Percentiles rank a stretch among this genome's conserved stretches.
Evolutionary conservation across 2,797 vertebrate species (phyloP).

Genomic region (Acestrorhynchus altus): DNA sequence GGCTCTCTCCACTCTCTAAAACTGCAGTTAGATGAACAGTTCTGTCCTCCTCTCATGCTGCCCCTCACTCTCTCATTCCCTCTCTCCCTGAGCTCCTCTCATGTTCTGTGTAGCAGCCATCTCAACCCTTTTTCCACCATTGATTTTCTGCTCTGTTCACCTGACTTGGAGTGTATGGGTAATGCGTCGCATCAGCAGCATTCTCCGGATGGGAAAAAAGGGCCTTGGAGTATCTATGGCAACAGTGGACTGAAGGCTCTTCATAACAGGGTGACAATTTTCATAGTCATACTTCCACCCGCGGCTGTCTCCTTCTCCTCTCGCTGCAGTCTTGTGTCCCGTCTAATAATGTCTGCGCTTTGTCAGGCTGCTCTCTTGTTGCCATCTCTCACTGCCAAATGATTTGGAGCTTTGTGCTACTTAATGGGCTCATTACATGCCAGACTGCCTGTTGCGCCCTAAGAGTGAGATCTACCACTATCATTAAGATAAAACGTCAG

Average conservation of each 20-base stretch:
- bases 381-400: slow-evolving; percentile 42
- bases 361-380: slow-evolving; percentile 51
- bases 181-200: slow-evolving; percentile 49
- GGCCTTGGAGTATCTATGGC: slow-evolving; percentile 59
- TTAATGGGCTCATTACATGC: slow-evolving; percentile 59
- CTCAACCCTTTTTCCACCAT: slow-evolving; percentile 38
- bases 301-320: slow-evolving; percentile 42
- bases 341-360: slow-evolving; percentile 49
- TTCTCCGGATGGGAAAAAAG: slow-evolving; percentile 45
- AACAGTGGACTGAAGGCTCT: slow-evolving; percentile 53
- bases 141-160: slow-evolving; percentile 51
- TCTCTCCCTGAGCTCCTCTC: not conserved
- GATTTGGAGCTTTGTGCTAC: slow-evolving; percentile 46
- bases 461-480: slow-evolving; percentile 54
- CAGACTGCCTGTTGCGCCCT: slow-evolving; percentile 52
- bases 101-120: slow-evolving; percentile 40
- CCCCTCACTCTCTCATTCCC: not conserved
- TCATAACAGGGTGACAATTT: slow-evolving; percentile 56
- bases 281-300: slow-evolving; percentile 44
- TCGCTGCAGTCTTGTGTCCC: slow-evolving; percentile 32
- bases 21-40: not conserved
- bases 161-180: slow-evolving; percentile 49
- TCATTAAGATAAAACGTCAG: slow-evolving; percentile 57
- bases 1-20: not conserved
- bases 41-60: not conserved